These are phyloP conservation scores for Drosophila histrio DNA, from an alignment of 2,888 invertebrate species.

Conservation along the genomic window DNA sequence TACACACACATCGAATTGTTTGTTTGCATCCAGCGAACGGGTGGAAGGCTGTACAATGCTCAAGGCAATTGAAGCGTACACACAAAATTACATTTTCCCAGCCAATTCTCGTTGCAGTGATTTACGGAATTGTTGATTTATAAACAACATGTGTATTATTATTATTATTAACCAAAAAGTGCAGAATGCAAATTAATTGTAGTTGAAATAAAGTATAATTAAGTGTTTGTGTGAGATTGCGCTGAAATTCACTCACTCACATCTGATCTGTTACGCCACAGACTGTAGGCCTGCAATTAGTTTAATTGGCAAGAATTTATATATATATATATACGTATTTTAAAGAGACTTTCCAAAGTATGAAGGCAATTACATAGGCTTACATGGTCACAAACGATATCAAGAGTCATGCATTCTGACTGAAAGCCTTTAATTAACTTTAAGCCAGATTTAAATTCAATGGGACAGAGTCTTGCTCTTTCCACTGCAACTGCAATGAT, in stretches of 20 bases:
- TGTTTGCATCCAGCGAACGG: constrained; percentile 51
- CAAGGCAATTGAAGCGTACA: constrained; percentile 74
- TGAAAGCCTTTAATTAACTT: constrained; percentile 28
- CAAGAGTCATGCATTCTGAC: constrained; percentile 4
- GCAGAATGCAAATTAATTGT: constrained; percentile 57
- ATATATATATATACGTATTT: not conserved
- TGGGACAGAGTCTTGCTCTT: not conserved
- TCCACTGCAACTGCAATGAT: not conserved
- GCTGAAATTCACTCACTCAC: not conserved
- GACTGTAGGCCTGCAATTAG: constrained; percentile 38
- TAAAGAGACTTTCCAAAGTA: constrained; percentile 4
- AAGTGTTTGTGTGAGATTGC: constrained; percentile 15
- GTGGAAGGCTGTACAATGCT: constrained; percentile 54
- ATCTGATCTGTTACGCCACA: constrained; percentile 5
- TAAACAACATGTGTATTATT: constrained; percentile 77
- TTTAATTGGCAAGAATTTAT: constrained; percentile 50
- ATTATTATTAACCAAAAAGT: constrained; percentile 66
- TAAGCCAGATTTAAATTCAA: constrained; percentile 11
- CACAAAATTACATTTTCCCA: constrained; percentile 70
- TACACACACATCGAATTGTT: constrained; percentile 28
- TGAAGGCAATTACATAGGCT: constrained; percentile 25
- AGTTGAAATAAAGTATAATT: constrained; percentile 44
- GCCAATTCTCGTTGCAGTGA: constrained; percentile 59
- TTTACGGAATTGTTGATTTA: constrained; percentile 74
- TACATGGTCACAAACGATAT: constrained; percentile 7